Evolutionary conservation across 2,797 vertebrate species (phyloP).

Genomic region (Bufotes viridis): DNA sequence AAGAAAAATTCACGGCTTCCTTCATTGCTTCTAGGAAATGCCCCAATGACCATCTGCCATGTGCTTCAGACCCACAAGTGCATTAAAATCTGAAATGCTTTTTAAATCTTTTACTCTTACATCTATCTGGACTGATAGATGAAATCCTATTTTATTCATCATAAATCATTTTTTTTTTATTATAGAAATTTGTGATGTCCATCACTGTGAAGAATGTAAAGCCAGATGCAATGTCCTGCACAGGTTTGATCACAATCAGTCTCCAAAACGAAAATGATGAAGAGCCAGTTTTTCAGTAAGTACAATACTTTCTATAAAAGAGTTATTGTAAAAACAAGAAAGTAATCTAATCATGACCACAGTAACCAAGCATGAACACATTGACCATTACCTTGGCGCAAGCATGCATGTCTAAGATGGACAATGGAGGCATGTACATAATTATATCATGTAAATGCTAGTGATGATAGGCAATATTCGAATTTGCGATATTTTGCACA

Average conservation of each 20-base stretch:
- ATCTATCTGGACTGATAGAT: background rate
- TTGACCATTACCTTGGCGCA: background rate
- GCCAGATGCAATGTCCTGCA: constrained; percentile 57
- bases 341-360: background rate
- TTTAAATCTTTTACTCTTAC: background rate
- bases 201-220: constrained; percentile 62
- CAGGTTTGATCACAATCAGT: constrained; percentile 59
- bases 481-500: too few species aligned
- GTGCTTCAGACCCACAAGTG: too few species aligned
- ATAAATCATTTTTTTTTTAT: background rate
- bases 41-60: too few species aligned
- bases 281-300: constrained; percentile 53
- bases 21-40: too few species aligned
- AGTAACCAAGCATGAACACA: too few species aligned
- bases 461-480: too few species aligned
- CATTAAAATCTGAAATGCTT: too few species aligned
- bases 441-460: background rate
- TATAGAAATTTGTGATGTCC: constrained; percentile 70
- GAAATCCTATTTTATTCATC: background rate
- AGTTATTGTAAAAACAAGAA: background rate
- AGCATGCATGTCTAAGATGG: background rate
- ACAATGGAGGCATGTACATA: background rate
- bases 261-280: constrained; percentile 67
- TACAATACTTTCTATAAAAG: background rate
- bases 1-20: too few species aligned